Conservation (phyloP, 2,797 vertebrate species). For the Microctenopoma steveboyesi region DNA sequence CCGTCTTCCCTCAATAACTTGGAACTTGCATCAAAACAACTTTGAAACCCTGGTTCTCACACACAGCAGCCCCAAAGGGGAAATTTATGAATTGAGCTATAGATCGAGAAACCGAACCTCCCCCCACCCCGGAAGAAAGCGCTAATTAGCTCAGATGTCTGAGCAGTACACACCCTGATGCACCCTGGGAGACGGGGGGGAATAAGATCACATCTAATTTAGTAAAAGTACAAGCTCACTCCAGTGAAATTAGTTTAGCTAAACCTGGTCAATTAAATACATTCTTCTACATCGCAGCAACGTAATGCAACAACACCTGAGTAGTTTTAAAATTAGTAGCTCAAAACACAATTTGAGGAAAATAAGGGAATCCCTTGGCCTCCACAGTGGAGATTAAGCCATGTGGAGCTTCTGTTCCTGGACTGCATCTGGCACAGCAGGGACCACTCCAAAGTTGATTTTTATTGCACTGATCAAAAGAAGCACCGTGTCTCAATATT, state of each 20-base stretch:
- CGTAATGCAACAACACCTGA: slow-evolving; percentile 42
- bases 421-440: slow-evolving; percentile 55
- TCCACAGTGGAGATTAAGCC: slow-evolving; percentile 53
- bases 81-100: slow-evolving; percentile 72
- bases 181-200: slow-evolving; percentile 51
- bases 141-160: slow-evolving; percentile 81
- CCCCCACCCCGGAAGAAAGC: slow-evolving; percentile 64
- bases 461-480: slow-evolving; percentile 81
- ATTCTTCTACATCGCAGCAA: slow-evolving; percentile 3
- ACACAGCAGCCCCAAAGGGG: slow-evolving; percentile 74
- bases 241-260: slow-evolving; percentile 5
- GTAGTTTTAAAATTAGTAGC: slow-evolving; percentile 41
- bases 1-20: slow-evolving; percentile 75
- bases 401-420: slow-evolving; percentile 63
- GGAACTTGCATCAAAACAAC: slow-evolving; percentile 82
- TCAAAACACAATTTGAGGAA: slow-evolving; percentile 41
- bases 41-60: slow-evolving; percentile 79
- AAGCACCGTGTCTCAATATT: slow-evolving; percentile 57
- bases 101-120: slow-evolving; percentile 36
- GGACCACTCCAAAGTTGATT: slow-evolving; percentile 65
- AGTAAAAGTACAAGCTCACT: slow-evolving; percentile 1
- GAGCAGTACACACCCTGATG: slow-evolving; percentile 35
- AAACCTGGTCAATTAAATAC: slow-evolving; percentile 14
- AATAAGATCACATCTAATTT: slow-evolving; percentile 46
- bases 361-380: slow-evolving; percentile 53